Conservation (phyloP, 2,888 invertebrate species). For the Xestoiulus laeticollis region DNA sequence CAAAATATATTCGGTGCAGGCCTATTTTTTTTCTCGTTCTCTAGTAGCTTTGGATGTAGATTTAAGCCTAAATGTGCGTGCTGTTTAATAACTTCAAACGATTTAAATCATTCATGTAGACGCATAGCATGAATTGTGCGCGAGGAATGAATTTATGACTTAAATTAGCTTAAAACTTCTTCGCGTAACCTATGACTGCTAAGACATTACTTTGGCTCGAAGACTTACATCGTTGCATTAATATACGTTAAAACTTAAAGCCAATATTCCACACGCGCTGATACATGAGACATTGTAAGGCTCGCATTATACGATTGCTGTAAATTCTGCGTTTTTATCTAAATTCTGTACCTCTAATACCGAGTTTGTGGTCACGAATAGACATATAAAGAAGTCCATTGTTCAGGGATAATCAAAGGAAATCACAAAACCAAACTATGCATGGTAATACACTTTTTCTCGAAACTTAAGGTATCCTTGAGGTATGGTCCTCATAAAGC, state of each 20-base stretch:
- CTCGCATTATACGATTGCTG: background rate
- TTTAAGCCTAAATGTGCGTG: background rate
- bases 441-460: no score
- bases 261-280: background rate
- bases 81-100: slow-evolving; percentile 28
- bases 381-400: no score
- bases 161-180: slow-evolving; percentile 28
- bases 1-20: slow-evolving; percentile 21
- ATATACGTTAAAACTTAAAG: background rate
- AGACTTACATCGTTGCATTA: background rate
- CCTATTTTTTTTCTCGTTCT: background rate
- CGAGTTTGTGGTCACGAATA: no score
- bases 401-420: no score
- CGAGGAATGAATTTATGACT: slow-evolving; percentile 32
- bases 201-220: background rate
- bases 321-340: background rate
- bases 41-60: background rate
- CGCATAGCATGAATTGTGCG: background rate
- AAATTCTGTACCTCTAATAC: no score
- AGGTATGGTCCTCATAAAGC: no score
- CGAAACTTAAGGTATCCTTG: no score
- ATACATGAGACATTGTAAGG: background rate
- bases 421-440: no score
- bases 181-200: slow-evolving; percentile 27
- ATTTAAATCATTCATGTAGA: slow-evolving; percentile 27